Percentiles rank a stretch among this genome's conserved stretches.
Evolutionary conservation across 2,888 invertebrate genomes (phyloP).

Genomic region (Orthosia gothica): DNA sequence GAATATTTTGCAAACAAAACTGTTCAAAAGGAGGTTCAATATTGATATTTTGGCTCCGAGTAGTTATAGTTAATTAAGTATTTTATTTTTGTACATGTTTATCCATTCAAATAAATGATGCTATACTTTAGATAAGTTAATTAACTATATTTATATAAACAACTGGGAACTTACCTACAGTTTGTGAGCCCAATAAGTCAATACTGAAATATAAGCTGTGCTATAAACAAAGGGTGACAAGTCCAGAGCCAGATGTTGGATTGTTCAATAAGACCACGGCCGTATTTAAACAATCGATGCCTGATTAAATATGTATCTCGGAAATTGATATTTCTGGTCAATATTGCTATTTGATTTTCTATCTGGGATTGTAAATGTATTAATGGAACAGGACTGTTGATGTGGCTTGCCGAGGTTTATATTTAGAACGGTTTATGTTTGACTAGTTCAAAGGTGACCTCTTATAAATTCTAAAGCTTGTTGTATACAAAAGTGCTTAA

Average conservation of each 20-base stretch:
- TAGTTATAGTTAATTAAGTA: too few relatives aligned
- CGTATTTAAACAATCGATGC: conserved; percentile 26
- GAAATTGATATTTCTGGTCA: conserved; percentile 37
- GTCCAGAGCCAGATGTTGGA: conserved; percentile 17
- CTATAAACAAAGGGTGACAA: conserved; percentile 23
- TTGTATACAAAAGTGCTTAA: not conserved
- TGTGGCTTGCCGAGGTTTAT: not conserved
- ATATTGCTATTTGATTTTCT: conserved; percentile 42
- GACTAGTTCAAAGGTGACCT: not conserved
- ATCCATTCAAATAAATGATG: too few relatives aligned
- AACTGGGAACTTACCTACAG: not conserved
- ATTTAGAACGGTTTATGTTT: not conserved
- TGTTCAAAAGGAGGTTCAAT: too few relatives aligned
- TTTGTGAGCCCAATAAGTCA: conserved; percentile 6
- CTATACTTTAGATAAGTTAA: too few relatives aligned
- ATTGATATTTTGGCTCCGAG: too few relatives aligned
- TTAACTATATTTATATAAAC: not conserved
- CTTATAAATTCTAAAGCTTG: not conserved
- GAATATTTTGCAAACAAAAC: too few relatives aligned
- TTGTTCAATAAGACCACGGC: conserved; percentile 8
- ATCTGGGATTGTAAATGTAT: conserved; percentile 4
- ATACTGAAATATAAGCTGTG: conserved; percentile 29
- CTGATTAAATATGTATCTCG: conserved; percentile 44
- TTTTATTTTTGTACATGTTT: too few relatives aligned
- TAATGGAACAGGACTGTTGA: not conserved